Evolutionary conservation across 2,797 vertebrate species (phyloP).

Genomic region (Scolopax bukidnonensis): DNA sequence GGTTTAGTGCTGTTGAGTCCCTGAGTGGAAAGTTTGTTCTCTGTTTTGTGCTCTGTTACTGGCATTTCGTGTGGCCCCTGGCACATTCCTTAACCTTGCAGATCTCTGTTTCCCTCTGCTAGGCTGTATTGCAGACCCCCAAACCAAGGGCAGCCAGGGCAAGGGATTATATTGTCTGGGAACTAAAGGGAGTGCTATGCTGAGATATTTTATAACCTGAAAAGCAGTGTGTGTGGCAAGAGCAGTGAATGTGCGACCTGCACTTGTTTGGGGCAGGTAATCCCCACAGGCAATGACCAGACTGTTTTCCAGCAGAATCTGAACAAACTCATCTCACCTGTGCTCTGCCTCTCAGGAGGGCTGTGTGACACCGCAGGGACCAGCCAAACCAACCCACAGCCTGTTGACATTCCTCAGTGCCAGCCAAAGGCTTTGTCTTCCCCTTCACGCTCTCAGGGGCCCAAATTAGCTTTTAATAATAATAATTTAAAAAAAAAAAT

Average conservation of each 20-base stretch:
- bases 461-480: conserved; percentile 28
- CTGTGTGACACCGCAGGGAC: rapidly evolving
- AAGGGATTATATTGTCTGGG: neutral
- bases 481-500: neutral
- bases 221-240: neutral
- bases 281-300: rapidly evolving
- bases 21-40: neutral
- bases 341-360: neutral
- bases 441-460: neutral
- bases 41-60: neutral
- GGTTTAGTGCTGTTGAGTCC: neutral
- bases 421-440: neutral
- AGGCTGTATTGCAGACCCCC: neutral
- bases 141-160: neutral
- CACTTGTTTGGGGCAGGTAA: neutral
- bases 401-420: neutral
- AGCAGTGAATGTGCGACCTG: neutral
- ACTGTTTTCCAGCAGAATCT: neutral
- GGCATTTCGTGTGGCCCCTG: rapidly evolving
- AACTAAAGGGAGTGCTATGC: neutral
- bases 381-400: neutral
- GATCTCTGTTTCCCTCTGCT: neutral
- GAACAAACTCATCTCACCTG: neutral
- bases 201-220: neutral
- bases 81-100: neutral